Conservation (phyloP, 2,113 vertebrate species). For the Centropus unirufus region DNA sequence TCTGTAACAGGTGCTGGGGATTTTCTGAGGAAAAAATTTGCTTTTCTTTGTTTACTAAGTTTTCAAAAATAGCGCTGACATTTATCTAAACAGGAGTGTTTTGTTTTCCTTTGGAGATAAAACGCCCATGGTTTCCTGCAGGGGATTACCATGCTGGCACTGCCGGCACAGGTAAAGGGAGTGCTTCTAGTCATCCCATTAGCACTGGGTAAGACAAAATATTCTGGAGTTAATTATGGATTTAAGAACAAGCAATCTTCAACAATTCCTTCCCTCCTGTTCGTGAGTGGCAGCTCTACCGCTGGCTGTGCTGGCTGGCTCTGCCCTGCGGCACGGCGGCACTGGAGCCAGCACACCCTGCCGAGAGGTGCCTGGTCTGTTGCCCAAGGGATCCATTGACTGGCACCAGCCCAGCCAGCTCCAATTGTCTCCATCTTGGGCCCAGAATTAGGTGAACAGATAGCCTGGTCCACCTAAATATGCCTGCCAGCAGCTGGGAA, state of each 20-base stretch:
- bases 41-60: neutral
- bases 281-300: rapidly evolving
- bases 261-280: neutral
- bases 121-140: neutral
- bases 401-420: neutral
- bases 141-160: neutral
- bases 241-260: neutral
- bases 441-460: neutral
- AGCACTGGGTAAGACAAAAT: neutral
- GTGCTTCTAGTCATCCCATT: neutral
- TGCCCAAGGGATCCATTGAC: rapidly evolving
- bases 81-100: neutral
- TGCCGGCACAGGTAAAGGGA: neutral
- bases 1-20: neutral
- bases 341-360: neutral
- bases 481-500: neutral
- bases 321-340: neutral
- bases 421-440: neutral
- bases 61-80: neutral
- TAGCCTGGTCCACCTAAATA: too few species aligned
- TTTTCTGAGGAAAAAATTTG: neutral
- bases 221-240: neutral
- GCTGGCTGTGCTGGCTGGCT: rapidly evolving
- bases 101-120: neutral
- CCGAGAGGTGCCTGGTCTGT: rapidly evolving